Evolutionary conservation across 2,888 invertebrate species (phyloP), one percentile per base, ranked within the genome.

Genomic region (Sesia apiformis): DNA sequence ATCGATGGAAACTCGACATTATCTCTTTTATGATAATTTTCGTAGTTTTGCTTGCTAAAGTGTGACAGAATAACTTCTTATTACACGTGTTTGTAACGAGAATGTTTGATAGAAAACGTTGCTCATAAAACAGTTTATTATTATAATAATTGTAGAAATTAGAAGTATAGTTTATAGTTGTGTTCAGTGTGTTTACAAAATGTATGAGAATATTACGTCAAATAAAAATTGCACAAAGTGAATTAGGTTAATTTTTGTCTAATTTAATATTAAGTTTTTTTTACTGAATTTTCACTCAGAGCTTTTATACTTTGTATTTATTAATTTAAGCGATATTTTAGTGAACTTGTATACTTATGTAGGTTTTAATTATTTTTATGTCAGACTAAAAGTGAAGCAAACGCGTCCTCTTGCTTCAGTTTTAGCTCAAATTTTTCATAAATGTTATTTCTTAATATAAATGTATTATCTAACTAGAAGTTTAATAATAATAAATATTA

Each of bases 151-250:
- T n/a, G 8, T 46, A n/a, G 46, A 46, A 46, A n/a, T n/a, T 23
- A 1, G 23, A 23, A 46, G 8, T 46, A 46, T 7, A 46, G 46
- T 7, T 46, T 46, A 46, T 46, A 46, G 4, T 3, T 46, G n/a
- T 7, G n/a, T 46, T 8, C 4, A 46, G 46, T 4, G n/a, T 46
- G n/a, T 46, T 4, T 46, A 46, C 23, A 23, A 23, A 23, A 3
- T 46, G 4, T 4, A 3, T 46, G n/a, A 41, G 46, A 46, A 46
- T 8, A 46, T 7, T 6, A 5, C 43, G 4, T 43, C 7, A 43
- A 8, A 4, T 43, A n/a, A 70, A 60, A 77, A 73, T 83, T 82
- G 83, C 84, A 83, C 82, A 82, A 84, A 80, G 84, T 81, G 75
- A 70, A 62, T 41, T 51, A 6, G 42, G 42, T 3, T 5, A 5